A percentile compares a stretch with the other conserved stretches of the same genome.
These are phyloP conservation scores for Diachasma alloeum DNA, from an alignment of 1,140 invertebrate genomes.

Conservation along the genomic window DNA sequence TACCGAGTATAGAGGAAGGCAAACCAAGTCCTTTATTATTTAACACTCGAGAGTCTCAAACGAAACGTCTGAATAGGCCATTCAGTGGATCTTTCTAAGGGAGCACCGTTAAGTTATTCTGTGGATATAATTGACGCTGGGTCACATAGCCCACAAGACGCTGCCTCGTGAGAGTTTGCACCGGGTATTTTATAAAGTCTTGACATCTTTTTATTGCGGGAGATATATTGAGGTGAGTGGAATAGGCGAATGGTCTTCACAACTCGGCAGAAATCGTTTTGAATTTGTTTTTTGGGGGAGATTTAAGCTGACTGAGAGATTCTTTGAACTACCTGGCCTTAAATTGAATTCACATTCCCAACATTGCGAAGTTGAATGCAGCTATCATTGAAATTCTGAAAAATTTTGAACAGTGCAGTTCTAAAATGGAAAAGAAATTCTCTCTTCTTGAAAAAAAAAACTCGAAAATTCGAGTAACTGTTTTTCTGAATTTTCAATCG, in stretches of 20 bases:
- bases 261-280: too few species aligned
- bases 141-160: slow-evolving; percentile 15
- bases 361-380: too few species aligned
- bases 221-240: too few species aligned
- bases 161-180: slow-evolving; percentile 51
- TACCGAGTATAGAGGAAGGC: slow-evolving; percentile 4
- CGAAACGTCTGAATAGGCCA: slow-evolving; percentile 63
- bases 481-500: too few species aligned
- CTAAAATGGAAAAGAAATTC: not conserved
- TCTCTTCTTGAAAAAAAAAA: not conserved
- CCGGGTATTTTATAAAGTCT: not conserved
- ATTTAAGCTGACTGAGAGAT: too few species aligned
- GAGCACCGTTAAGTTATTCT: slow-evolving; percentile 63
- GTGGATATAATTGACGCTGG: slow-evolving; percentile 63
- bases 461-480: too few species aligned
- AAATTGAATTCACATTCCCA: too few species aligned
- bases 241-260: too few species aligned
- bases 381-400: too few species aligned
- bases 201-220: not conserved
- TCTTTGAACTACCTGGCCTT: too few species aligned
- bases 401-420: too few species aligned
- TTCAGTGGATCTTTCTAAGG: slow-evolving; percentile 61
- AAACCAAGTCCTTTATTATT: slow-evolving; percentile 58
- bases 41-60: slow-evolving; percentile 63
- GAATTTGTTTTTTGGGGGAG: too few species aligned